Base-by-base conservation (phyloP, 2,797 vertebrate genomes). In the Dipus sagitta region DNA sequence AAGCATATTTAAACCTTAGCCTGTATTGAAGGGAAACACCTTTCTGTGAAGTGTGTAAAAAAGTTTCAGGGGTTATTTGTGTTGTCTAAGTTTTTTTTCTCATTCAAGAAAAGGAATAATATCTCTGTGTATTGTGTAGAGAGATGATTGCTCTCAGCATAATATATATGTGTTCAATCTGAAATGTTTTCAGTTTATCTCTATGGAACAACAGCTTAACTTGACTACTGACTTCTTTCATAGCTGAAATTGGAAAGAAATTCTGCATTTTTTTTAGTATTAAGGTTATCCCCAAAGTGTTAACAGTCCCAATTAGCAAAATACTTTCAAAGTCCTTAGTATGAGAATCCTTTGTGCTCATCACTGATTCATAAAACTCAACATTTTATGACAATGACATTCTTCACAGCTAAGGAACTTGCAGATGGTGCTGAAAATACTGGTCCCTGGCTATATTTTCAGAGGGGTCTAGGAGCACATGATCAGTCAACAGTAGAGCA, bases 161-260 rank as follows among this genome's bases (percentile, higher is more conserved):
- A 96, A 96, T 88, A 86, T 82, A 75, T 32, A 94, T 94, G 52
- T 95, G 91, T 95, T 97, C 81, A 13, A 92, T 92, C 88, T 90
- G 94, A 97, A 97, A 94, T 93, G 26, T 96, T 97, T 95, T 92
- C 80, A 52, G 77, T 96, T 97, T 92, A 93, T 93, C 88, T 92
- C 81, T 95, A 88, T 95, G 95, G 93, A 82, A 97, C 97, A 96
- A 94, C 75, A 96, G 70, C 91, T 97, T 92, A 97, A 97, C 96
- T 93, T 90, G 81, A 96, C 81, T 67, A 77, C 86, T 96, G 86
- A 95, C 92, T 97, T 97, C 95, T 97, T 97, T 96, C 96, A 91
- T 95, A 93, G 93, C 90, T 97, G 96, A 97, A 91, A n/a, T 78
- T 90, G 83, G 86, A 74, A 96, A 54, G 68, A 93, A 96, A 86